Percentiles rank a stretch among this genome's conserved stretches.
Evolutionary conservation across 2,113 vertebrate genomes (phyloP).

Genomic region (Cnemophilus loriae): DNA sequence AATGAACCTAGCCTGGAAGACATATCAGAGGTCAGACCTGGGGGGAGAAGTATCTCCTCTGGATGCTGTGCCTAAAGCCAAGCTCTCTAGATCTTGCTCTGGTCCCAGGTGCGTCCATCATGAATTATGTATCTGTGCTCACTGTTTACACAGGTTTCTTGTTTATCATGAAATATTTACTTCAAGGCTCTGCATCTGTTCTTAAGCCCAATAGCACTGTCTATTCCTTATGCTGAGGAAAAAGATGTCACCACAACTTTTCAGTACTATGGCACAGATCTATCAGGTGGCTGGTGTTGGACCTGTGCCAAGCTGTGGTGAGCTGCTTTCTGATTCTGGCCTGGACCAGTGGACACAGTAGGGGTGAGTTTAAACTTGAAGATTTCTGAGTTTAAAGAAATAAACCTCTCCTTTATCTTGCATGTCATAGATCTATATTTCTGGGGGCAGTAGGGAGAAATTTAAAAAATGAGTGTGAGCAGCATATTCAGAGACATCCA

Average conservation of each 20-base stretch:
- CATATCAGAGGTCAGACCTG: neutral
- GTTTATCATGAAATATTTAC: conserved; percentile 51
- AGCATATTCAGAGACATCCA: neutral
- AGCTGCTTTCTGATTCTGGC: neutral
- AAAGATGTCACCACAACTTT: neutral
- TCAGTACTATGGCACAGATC: neutral
- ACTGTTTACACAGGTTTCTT: conserved; percentile 32
- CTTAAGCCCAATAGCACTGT: neutral
- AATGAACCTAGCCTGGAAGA: neutral
- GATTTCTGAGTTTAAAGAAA: neutral
- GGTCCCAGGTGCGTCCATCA: neutral
- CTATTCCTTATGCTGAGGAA: neutral
- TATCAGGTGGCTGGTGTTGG: neutral
- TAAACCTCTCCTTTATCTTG: neutral
- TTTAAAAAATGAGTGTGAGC: neutral
- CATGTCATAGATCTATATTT: neutral
- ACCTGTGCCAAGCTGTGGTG: rapidly evolving
- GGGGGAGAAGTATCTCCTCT: neutral
- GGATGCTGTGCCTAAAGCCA: neutral
- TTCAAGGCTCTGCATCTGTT: conserved; percentile 12
- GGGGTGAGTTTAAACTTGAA: neutral
- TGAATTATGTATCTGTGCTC: conserved; percentile 27
- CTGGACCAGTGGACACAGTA: neutral
- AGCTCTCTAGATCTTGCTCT: neutral
- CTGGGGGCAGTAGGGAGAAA: neutral